A percentile compares a stretch with the other conserved stretches of the same genome.
Conservation (phyloP, 2,113 vertebrate genomes). For the Suricata suricatta region DNA sequence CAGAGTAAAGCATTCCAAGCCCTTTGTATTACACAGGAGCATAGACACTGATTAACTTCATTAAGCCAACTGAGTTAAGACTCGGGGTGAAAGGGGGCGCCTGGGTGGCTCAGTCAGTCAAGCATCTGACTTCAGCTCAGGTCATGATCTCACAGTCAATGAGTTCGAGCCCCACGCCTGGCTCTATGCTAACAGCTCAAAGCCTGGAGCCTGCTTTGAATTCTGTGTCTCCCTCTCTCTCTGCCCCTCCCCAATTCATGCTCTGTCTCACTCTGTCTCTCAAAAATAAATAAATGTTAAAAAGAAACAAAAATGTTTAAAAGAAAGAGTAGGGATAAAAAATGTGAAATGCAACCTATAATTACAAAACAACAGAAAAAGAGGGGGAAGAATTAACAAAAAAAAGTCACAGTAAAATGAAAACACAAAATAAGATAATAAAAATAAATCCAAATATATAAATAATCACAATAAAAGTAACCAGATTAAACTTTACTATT, state of each 20-base stretch:
- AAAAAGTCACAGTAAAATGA: neutral
- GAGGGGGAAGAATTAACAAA: neutral
- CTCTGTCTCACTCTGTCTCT: no score
- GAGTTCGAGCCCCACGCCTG: no score
- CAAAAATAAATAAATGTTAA: no score
- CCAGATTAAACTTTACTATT: neutral
- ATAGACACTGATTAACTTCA: neutral
- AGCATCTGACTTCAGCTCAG: no score
- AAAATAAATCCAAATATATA: neutral
- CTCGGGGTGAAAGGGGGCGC: neutral
- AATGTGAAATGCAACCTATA: neutral
- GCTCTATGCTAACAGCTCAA: no score
- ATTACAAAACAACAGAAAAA: neutral
- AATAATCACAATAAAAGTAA: neutral
- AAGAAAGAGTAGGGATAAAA: neutral
- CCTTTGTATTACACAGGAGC: neutral
- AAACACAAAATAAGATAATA: neutral
- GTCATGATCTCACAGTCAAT: no score
- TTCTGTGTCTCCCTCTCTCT: no score
- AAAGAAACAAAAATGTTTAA: no score
- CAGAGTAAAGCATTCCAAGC: neutral
- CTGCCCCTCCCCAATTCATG: no score
- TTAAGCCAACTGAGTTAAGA: neutral
- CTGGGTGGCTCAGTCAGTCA: no score
- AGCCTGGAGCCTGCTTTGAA: no score